These are phyloP conservation scores for Sebastes cheni DNA, from an alignment of 2,797 vertebrate genomes.

Conservation along the genomic window DNA sequence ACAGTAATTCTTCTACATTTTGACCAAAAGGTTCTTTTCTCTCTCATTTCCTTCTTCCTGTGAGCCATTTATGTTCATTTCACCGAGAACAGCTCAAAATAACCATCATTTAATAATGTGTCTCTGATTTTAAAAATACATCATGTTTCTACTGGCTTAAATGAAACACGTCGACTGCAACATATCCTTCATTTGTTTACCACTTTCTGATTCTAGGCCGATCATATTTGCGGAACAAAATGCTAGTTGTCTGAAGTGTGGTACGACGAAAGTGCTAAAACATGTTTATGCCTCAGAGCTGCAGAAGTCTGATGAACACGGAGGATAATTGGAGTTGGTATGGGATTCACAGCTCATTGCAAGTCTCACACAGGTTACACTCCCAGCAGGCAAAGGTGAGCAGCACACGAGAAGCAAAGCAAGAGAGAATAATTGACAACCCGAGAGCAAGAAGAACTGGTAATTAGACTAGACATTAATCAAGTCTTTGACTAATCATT, in stretches of 20 bases:
- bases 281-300: conserved; percentile 54
- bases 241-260: conserved; percentile 5
- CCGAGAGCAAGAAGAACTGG: conserved; percentile 45
- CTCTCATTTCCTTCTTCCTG: not conserved
- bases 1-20: not conserved
- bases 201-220: not conserved
- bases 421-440: conserved; percentile 59
- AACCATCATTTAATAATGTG: not conserved
- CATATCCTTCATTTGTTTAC: conserved; percentile 13
- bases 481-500: conserved; percentile 67
- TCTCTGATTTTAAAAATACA: not conserved
- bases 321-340: conserved; percentile 62
- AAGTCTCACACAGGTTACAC: conserved; percentile 62
- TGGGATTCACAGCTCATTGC: conserved; percentile 75
- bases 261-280: conserved; percentile 34
- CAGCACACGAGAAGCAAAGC: conserved; percentile 46
- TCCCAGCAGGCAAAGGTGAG: conserved; percentile 64
- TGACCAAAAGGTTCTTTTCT: not conserved
- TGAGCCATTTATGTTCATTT: not conserved
- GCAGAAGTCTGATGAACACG: conserved; percentile 41
- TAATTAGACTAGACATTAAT: conserved; percentile 73
- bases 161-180: not conserved
- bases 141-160: not conserved
- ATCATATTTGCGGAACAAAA: conserved; percentile 15
- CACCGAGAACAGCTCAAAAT: not conserved